Evolutionary conservation across 2,888 invertebrate species (phyloP), one percentile per base, ranked within the genome.

Genomic region (Sesamia inferens): DNA sequence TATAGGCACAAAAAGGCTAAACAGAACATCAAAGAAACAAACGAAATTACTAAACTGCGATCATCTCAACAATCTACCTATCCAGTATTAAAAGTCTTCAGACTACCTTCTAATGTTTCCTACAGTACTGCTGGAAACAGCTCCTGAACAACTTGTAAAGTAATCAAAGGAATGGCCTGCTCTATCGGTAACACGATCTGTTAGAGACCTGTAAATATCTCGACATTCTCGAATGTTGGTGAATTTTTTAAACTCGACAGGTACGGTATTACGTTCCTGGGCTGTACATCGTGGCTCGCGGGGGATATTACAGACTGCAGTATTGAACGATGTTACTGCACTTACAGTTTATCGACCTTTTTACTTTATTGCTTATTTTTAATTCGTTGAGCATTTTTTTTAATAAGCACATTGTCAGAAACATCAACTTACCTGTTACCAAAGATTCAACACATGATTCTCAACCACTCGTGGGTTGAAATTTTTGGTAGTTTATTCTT

Each of bases 161-260:
- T 54, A 84, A 76, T 84, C 67, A 76, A 22, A 66, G 66, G 31
- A 66, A 69, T 67, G 57, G 66, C 62, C 66, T 69, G 71, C 63
- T 83, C 71, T 84, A 81, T 81, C 67, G 81, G 59, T 62, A 75
- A 74, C 76, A 69, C 31, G 54, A 79, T 58, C 55, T 64, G 2
- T 22, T 61, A 11, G 48, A 42, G 61, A 54, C 68, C 66, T 54
- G 76, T 67, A 81, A 71, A 81, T 69, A 76, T 48, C 66, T 54
- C 63, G 47, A n/a, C 14, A 67, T 71, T 48, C 66, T 54, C 63
- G 47, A n/a, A 13, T 42, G 11, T 44, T 67, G 31, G 31, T 81
- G 77, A 76, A 76, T 81, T 67, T 63, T 84, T 84, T 61, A 83
- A 42, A 39, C 44, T 61, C 24, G 8, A 51, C 31, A 57, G 31